Base-by-base conservation (phyloP, 2,797 vertebrate species). In the Balearica regulorum region DNA sequence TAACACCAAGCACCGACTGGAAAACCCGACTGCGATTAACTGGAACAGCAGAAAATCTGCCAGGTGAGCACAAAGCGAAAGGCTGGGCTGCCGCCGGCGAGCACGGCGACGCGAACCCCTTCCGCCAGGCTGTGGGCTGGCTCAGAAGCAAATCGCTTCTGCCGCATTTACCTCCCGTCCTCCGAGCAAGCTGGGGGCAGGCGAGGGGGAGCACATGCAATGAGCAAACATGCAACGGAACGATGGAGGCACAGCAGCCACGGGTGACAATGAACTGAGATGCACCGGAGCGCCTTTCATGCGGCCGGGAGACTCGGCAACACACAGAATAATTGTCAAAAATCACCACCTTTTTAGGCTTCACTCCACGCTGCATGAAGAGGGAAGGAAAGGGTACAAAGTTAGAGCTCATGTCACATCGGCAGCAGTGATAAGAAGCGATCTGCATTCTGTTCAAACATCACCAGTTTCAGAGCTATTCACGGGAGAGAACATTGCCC, bases 311-410 rank as follows among this genome's bases (percentile, higher is more conserved):
- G 81, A 37, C 41, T 79, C 25, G 29, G 84, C 69, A 54, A 89
- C 44, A 76, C 84, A 93, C 73, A 62, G 94, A 93, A 39, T 54
- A 84, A 96, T 79, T 95, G 94, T 92, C 13, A 98, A 97, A 98
- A 98, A 98, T 98, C 99, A 95, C 94, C 99, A 99, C 99, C 99
- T 99, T 99, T 98, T 99, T 99, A 91, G 99, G 98, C 97, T 99
- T 99, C 96, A 98, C 94, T 99, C 99, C 99, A 97, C 99, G 99
- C 99, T 99, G 99, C 99, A 89, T 98, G 97, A 97, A 90, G 96
- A 97, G 98, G 83, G 97, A 97, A 97, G 60, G 98, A 97, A 98
- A 97, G 95, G 71, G 83, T 87, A 93, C 95, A 89, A 97, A 33
- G 98, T 98, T 98, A 99, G 98, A 98, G 94, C 94, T 66, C 68